A percentile compares a stretch with the other conserved stretches of the same genome.
These are phyloP conservation scores for Phaethornis superciliosus DNA, from an alignment of 2,113 vertebrate species.

Conservation along the genomic window DNA sequence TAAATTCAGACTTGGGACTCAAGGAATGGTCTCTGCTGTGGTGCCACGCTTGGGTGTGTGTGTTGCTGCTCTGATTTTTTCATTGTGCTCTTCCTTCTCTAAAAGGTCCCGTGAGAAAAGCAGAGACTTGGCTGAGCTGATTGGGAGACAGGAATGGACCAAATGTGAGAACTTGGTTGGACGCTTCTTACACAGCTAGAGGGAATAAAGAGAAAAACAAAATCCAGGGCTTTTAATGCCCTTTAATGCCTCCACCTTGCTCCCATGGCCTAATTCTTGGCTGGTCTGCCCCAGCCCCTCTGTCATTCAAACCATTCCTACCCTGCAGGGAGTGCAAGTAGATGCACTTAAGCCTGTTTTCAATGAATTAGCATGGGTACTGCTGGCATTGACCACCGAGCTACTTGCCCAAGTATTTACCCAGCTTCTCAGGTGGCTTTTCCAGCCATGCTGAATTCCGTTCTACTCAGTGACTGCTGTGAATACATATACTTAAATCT, in stretches of 20 bases:
- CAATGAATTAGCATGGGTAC: neutral
- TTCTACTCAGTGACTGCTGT: neutral
- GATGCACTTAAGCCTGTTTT: neutral
- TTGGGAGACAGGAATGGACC: neutral
- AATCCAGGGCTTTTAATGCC: neutral
- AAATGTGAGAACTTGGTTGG: neutral
- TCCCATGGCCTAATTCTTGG: accelerated
- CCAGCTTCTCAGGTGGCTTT: conserved; percentile 54
- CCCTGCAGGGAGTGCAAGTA: neutral
- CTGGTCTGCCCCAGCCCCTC: neutral
- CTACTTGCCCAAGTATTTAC: neutral
- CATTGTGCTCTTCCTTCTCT: neutral
- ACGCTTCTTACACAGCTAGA: neutral
- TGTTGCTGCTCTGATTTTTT: conserved; percentile 27
- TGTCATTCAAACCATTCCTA: neutral
- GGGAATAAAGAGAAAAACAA: neutral
- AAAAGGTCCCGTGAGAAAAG: neutral
- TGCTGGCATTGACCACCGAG: neutral
- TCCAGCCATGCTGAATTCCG: conserved; percentile 23
- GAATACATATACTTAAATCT: conserved; percentile 24
- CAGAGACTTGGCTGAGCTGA: neutral
- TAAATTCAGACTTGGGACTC: conserved; percentile 23
- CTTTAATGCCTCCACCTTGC: neutral
- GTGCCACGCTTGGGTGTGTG: neutral
- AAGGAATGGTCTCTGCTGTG: neutral